Base-by-base conservation (phyloP, 2,888 invertebrate species). In the Eupeodes latifasciatus region DNA sequence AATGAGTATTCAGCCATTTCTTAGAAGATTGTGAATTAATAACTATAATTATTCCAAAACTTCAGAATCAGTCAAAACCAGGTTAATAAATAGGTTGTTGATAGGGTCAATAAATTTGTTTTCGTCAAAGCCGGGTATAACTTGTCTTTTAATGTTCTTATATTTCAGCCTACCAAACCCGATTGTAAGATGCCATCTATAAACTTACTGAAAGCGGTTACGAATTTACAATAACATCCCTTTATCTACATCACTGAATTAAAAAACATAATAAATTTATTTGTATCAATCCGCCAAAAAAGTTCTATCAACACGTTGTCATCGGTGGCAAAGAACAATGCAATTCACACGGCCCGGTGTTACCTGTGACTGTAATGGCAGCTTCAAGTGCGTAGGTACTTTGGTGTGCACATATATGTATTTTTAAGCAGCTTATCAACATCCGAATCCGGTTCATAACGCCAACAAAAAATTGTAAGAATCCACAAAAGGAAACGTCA, bases 381-480 rank as follows among this genome's bases (percentile, higher is more conserved):
- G 40, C 40, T 40, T 40, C 40, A 40, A 9, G 40, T 40, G 40
- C 40, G 40, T 40, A 40, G 40, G 40, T 40, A 40, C 9, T 6
- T 19, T 27, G 27, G 19, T 40, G 62, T 34, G n/a, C 27, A 14
- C 16, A 27, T 71, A 5, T 51, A 5, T 27, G 7, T 16, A 19
- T 44, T 11, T 72, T 69, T 72, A 72, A 72, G 5, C 72, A 36
- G 81, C 78, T 83, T 47, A 85, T 47, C 47, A 27, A 49, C 61
- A 72, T 61, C 44, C 59, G 59, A 79, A 72, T 76, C 66, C 71
- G 76, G 79, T 80, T 80, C 71, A 40, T 77, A 59, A 57, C n/a
- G 6, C 47, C 72, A 67, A 59, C 16, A 16, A 62, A 77, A 66
- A 76, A 6, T 69, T 16, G 36, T 36, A 66, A 5, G 36, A 57